Evolutionary conservation across 2,113 vertebrate genomes (phyloP), one percentile per base, ranked within the genome.

Genomic region (Nothocercus nigrocapillus): DNA sequence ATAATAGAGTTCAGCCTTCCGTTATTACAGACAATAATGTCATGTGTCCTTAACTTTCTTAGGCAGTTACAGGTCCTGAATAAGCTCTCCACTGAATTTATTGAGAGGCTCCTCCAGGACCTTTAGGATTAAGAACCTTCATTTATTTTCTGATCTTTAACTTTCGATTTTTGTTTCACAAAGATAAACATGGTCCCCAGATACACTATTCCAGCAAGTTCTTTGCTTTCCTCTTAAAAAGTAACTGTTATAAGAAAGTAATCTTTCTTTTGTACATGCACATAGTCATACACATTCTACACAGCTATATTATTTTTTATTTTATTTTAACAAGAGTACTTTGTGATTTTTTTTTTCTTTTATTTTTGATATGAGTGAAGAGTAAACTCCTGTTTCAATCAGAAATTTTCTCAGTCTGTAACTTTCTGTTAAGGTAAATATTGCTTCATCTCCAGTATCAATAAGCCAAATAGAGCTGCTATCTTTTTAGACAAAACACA

Each of bases 1-100:
- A 11, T 4, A 80, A 21, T 12, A 1, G 1, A 56, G 64, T 82
- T 85, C 15, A 58, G 3, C 3, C 2, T 1, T 2, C 7, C 64
- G 5, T 44, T 94, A 40, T 28, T 69, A 73, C 0, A 0, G 85
- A 58, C 12, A 34, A 6, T n/a, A 82, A 47, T 21, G 14, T 49
- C 42, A 42, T 0, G 0, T 67, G 59, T 77, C 25, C 82, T 80
- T 49, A 38, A 38, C 4, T 61, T 17, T 74, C 11, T 34, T 86
- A 74, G 45, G 86, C 72, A 62, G 25, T 36, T 10, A 25, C 1
- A 8, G 12, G 3, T 51, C 21, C 7, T 67, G 70, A 40, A 56
- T 16, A 73, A 72, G 3, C 3, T 58, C 19, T 84, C 36, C 61
- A 17, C 36, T 91, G 79, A 61, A 61, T 78, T 63, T 84, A 38